A percentile compares a stretch with the other conserved stretches of the same genome.
phyloP scores from a whole-genome alignment of 2,888 invertebrate species.

The Sesia bembeciformis region DNA sequence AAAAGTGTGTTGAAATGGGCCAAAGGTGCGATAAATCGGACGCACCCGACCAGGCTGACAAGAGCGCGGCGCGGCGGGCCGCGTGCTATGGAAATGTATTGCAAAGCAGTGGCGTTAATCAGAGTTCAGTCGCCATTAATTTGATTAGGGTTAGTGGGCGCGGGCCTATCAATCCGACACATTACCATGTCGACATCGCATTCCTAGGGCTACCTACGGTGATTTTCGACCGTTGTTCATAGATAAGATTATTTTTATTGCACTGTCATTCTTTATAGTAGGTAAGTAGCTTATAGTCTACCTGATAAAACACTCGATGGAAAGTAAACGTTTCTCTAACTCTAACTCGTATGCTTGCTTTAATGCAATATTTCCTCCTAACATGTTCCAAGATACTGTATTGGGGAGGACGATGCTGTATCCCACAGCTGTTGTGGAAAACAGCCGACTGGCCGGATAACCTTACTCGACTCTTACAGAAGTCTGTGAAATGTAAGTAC shows the following conservation, averaged over 20 bases:
- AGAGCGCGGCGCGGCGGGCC: slow-evolving; percentile 6
- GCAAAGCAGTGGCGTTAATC: slow-evolving; percentile 58
- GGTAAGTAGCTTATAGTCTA: too few relatives aligned
- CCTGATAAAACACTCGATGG: too few relatives aligned
- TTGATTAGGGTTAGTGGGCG: slow-evolving; percentile 75
- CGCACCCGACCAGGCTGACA: slow-evolving; percentile 20
- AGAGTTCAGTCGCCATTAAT: slow-evolving; percentile 69
- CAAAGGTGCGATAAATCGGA: slow-evolving; percentile 58
- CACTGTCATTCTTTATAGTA: too few relatives aligned
- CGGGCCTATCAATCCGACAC: slow-evolving; percentile 67
- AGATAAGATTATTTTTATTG: slow-evolving; percentile 14
- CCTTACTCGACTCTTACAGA: too few relatives aligned
- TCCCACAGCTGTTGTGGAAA: too few relatives aligned
- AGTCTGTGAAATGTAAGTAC: too few relatives aligned
- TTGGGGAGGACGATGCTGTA: too few relatives aligned
- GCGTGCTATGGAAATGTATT: slow-evolving; percentile 55
- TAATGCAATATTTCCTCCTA: too few relatives aligned
- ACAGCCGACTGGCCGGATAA: too few relatives aligned
- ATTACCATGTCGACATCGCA: slow-evolving; percentile 56
- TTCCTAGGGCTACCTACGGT: slow-evolving; percentile 24
- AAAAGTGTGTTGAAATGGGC: neutral
- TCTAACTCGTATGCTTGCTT: too few relatives aligned
- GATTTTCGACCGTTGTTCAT: slow-evolving; percentile 3
- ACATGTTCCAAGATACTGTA: too few relatives aligned
- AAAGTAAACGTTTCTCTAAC: too few relatives aligned